Evolutionary conservation across 2,888 invertebrate genomes (phyloP).

Genomic region (Drosophila borealis): DNA sequence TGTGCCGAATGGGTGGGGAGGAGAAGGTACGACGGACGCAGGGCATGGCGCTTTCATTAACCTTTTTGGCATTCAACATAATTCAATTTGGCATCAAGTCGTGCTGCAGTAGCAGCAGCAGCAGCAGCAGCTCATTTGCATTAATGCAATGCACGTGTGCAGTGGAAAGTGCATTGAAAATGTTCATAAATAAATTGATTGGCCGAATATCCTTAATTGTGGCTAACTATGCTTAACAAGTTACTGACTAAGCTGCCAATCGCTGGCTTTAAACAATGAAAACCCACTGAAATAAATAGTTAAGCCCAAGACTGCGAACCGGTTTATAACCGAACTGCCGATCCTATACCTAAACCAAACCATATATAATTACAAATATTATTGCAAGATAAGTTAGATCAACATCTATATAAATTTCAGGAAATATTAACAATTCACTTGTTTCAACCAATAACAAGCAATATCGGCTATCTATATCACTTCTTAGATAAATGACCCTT

Average conservation of each 20-base stretch:
- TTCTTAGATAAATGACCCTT: too few relatives aligned
- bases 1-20: too few relatives aligned
- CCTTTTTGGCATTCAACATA: constrained; percentile 75
- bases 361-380: too few relatives aligned
- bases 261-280: background rate
- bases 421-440: too few relatives aligned
- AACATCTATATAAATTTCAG: too few relatives aligned
- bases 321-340: too few relatives aligned
- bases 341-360: too few relatives aligned
- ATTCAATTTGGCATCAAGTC: constrained; percentile 71
- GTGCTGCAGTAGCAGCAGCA: constrained; percentile 13
- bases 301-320: too few relatives aligned
- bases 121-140: constrained; percentile 62
- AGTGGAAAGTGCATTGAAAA: constrained; percentile 35
- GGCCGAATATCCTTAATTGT: constrained; percentile 50
- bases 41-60: constrained; percentile 65
- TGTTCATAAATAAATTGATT: constrained; percentile 66
- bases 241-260: constrained; percentile 2
- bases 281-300: background rate
- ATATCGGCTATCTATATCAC: too few relatives aligned
- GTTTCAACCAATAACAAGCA: too few relatives aligned
- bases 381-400: too few relatives aligned
- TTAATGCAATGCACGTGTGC: constrained; percentile 69
- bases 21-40: background rate
- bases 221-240: constrained; percentile 16